phyloP scores from a whole-genome alignment of 1,140 invertebrate species.

The Platyscapa corneri region DNA sequence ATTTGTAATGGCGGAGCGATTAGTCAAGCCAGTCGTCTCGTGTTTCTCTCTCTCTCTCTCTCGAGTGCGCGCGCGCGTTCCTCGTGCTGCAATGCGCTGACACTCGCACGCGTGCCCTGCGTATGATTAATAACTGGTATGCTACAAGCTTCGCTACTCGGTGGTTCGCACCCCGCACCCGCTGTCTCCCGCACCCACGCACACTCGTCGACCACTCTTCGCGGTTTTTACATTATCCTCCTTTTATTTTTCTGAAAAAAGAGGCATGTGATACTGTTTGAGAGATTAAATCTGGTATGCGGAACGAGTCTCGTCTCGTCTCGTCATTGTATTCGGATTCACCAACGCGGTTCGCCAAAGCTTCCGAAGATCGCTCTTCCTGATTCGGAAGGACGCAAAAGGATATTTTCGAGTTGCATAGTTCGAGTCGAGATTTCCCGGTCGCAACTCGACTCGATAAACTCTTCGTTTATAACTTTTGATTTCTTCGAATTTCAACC shows the following conservation, averaged over 20 bases:
- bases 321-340: not conserved
- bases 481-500: too few relatives aligned
- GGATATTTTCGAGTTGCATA: not conserved
- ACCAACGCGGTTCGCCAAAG: not conserved
- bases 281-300: not conserved
- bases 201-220: not conserved
- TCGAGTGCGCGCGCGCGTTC: not conserved
- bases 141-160: not conserved
- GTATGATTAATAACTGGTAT: slow-evolving; percentile 71
- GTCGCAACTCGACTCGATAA: too few relatives aligned
- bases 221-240: not conserved
- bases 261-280: not conserved
- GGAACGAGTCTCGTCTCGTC: too few relatives aligned
- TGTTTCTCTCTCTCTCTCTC: not conserved
- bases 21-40: slow-evolving; percentile 63
- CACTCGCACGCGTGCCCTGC: slow-evolving; percentile 72
- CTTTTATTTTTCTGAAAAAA: not conserved
- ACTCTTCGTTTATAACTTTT: too few relatives aligned
- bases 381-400: not conserved
- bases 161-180: not conserved
- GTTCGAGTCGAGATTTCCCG: not conserved
- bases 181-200: not conserved
- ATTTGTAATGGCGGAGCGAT: slow-evolving; percentile 71
- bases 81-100: slow-evolving; percentile 60
- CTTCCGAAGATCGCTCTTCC: not conserved